Evolutionary conservation across 2,888 invertebrate genomes (phyloP).

Genomic region (Subacronicta megacephala): DNA sequence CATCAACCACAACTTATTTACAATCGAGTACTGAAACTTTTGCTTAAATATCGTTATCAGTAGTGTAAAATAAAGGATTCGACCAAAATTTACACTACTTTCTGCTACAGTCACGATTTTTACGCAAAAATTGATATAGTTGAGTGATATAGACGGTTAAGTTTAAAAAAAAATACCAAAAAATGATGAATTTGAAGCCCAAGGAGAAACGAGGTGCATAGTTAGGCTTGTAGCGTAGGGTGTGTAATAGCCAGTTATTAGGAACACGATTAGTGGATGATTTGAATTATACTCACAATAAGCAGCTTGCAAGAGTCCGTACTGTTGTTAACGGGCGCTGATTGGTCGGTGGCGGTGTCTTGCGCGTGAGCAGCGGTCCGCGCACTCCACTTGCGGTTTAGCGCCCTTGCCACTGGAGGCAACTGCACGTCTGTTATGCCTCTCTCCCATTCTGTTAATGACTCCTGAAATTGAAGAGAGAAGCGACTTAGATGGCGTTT

Average conservation of each 20-base stretch:
- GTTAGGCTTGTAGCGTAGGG: too few relatives aligned
- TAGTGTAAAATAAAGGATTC: too few relatives aligned
- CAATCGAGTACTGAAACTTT: too few relatives aligned
- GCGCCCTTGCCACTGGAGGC: conserved; percentile 65
- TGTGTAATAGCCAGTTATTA: not conserved
- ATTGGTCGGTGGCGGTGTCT: conserved; percentile 76
- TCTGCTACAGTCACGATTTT: too few relatives aligned
- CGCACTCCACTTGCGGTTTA: conserved; percentile 81
- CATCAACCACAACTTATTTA: too few relatives aligned
- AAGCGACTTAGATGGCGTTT: not conserved
- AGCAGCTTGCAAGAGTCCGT: conserved; percentile 84
- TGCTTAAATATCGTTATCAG: too few relatives aligned
- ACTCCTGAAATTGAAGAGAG: conserved; percentile 73
- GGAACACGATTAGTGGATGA: conserved; percentile 13
- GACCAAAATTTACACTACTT: too few relatives aligned
- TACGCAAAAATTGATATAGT: too few relatives aligned
- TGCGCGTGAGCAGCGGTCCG: conserved; percentile 77
- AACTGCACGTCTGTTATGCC: conserved; percentile 66
- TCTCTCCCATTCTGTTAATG: conserved; percentile 80
- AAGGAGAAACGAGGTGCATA: too few relatives aligned
- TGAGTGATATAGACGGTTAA: too few relatives aligned
- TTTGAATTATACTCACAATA: conserved; percentile 69
- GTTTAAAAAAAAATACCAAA: too few relatives aligned
- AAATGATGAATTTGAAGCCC: too few relatives aligned
- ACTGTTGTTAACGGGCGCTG: conserved; percentile 72